These are phyloP conservation scores for Oconnorella tubifera DNA, from an alignment of 2,888 invertebrate genomes.

Conservation along the genomic window DNA sequence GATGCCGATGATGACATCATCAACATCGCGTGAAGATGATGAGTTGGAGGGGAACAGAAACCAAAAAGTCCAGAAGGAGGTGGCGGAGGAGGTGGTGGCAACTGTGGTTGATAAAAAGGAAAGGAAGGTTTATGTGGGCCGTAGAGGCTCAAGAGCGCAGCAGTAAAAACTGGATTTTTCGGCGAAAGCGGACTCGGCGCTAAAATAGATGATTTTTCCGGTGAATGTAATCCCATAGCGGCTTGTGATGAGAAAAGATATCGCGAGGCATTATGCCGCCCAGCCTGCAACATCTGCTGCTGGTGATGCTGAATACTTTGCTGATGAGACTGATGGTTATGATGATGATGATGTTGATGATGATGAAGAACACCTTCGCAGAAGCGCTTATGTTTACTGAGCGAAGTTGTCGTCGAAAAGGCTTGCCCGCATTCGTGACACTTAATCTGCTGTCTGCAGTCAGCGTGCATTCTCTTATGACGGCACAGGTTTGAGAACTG, in stretches of 20 bases:
- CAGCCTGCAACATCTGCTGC: background rate
- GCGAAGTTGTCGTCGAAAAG: slow-evolving; percentile 84
- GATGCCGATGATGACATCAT: too few species aligned
- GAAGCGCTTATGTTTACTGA: slow-evolving; percentile 92
- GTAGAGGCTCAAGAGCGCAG: slow-evolving; percentile 43
- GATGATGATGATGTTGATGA: slow-evolving; percentile 14
- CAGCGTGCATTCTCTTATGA: slow-evolving; percentile 98
- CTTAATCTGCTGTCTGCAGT: slow-evolving; percentile 85
- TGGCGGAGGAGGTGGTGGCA: too few species aligned
- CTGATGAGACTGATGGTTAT: slow-evolving; percentile 22
- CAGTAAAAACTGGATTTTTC: slow-evolving; percentile 25
- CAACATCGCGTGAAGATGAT: too few species aligned
- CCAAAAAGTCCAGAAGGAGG: too few species aligned
- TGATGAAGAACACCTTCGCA: slow-evolving; percentile 69
- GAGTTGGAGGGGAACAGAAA: too few species aligned
- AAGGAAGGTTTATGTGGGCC: slow-evolving; percentile 40
- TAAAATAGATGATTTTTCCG: background rate
- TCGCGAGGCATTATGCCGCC: background rate
- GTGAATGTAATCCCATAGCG: background rate
- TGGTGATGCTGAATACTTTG: slow-evolving; percentile 25
- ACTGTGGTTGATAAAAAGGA: slow-evolving; percentile 46
- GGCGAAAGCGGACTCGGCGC: background rate
- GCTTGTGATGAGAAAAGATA: background rate
- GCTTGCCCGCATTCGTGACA: slow-evolving; percentile 90
- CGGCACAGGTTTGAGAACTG: slow-evolving; percentile 99